Base-by-base conservation (phyloP, 2,113 vertebrate species). In the Rhombomys opimus region DNA sequence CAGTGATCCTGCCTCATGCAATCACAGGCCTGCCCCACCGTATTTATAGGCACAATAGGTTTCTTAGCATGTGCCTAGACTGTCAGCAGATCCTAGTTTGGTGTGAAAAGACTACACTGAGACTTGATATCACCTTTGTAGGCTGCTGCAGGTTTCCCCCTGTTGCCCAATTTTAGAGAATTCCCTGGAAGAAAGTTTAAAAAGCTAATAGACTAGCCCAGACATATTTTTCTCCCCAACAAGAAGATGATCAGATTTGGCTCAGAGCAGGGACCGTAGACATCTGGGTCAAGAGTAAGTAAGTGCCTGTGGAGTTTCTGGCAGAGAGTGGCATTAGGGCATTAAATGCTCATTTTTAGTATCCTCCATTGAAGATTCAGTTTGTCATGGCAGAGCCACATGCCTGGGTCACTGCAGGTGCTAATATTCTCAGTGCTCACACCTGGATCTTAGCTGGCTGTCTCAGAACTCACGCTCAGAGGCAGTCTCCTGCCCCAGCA, bases 371-470 rank as follows among this genome's bases (percentile, higher is more conserved):
- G 75, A 54, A 35, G 41, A 35, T 17, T 52, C 14, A 22, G 1
- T 20, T 5, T 7, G 15, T 41, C 65, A 7, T 1, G 0, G 2
- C 5, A 18, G 13, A 61, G 13, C 13, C 41, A 57, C 7, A 0
- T 2, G 46, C 46, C 7, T 30, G 27, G 27, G 2, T 17, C 17
- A 14, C 50, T 0, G 7, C 17, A 67, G 46, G 7, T 41, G 2
- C 30, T 70, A 38, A 22, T 25, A 8, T 0, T 9, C 12, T 23
- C 65, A 35, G 9, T 2, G 22, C 23, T 65, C 15, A 12, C 4
- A 32, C 14, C 32, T n/a, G 65, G n/a, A 50, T 30, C 12, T 4
- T 18, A 7, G 27, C 30, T 54, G 46, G 8, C 12, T n/a, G 15
- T 67, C 32, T 81, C 52, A 59, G 38, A 86, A 67, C 17, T 57